Base-by-base conservation (phyloP, 2,797 vertebrate species). In the Enteromius fasciolatus region DNA sequence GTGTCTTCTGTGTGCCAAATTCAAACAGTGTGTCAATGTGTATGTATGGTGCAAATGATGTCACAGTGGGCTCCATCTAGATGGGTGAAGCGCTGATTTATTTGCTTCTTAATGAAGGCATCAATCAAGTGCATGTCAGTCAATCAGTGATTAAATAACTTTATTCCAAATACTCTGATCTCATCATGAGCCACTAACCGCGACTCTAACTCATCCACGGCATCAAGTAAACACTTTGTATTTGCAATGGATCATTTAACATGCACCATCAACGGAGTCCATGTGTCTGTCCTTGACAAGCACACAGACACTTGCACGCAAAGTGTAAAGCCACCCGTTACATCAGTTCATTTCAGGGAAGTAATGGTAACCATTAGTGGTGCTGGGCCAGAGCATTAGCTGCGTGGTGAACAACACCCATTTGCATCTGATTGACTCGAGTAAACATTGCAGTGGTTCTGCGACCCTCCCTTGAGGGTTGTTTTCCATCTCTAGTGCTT, bases 1-100 rank as follows among this genome's bases (percentile, higher is more conserved):
- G 17, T 44, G 39, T 46, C n/a, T 25, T 23, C 25, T 31, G 64
- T 54, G 48, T 83, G 77, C 46, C 48, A 57, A 44, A 66, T 33
- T 46, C 39, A 69, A 52, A 83, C 8, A 50, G 6, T 54, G 61
- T 76, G 64, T 28, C n/a, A 64, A 50, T 61, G 46, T 78, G 79
- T 41, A 33, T 54, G 36, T 0, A 25, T 81, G 59, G 78, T 67
- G 25, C 66, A 89, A 87, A 87, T 86, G 85, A 82, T 41, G 54
- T 66, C 33, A 86, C 70, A 76, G 25, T 39, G 46, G 46, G 41
- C 66, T 82, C 33, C 63, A 61, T 83, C 59, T 7, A 87, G 87
- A 81, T 85, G 87, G 88, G 82, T 78, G 68, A 77, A 82, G 76
- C 48, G 76, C 68, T 86, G 88, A 92, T 91, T 92, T 92, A 90